A percentile compares a stretch with the other conserved stretches of the same genome.
phyloP scores from a whole-genome alignment of 2,888 invertebrate species.

The Tolmerus cingulatus region DNA sequence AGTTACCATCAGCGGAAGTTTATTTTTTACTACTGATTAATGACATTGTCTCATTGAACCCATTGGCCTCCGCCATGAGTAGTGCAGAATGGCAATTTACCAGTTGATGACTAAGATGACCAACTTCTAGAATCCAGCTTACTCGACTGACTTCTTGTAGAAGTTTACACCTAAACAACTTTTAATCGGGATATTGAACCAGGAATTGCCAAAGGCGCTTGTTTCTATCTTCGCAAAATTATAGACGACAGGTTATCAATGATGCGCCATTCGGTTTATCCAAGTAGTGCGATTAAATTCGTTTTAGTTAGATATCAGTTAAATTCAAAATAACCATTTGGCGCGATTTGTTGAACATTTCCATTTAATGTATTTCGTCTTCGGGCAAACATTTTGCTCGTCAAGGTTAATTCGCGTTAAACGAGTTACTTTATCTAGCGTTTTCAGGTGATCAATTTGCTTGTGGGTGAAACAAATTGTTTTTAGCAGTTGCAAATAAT shows the following conservation, averaged over 20 bases:
- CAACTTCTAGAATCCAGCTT: neutral
- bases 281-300: neutral
- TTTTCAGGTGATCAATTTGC: neutral
- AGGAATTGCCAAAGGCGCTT: neutral
- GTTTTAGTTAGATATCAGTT: neutral
- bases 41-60: neutral
- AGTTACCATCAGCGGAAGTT: neutral
- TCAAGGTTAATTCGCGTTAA: neutral
- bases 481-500: neutral
- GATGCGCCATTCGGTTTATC: neutral
- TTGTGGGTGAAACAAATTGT: neutral
- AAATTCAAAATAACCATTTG: neutral
- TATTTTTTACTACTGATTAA: neutral
- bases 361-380: neutral
- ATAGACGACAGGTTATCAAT: neutral
- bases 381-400: neutral
- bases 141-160: neutral
- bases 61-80: neutral
- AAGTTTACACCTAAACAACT: neutral
- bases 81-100: neutral
- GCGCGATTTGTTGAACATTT: neutral
- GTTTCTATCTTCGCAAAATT: neutral
- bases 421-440: neutral
- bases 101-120: neutral
- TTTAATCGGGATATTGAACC: constrained; percentile 5